Percentiles rank a stretch among this genome's conserved stretches.
Conservation (phyloP, 2,888 invertebrate genomes). For the Mechanitis mazaeus region DNA sequence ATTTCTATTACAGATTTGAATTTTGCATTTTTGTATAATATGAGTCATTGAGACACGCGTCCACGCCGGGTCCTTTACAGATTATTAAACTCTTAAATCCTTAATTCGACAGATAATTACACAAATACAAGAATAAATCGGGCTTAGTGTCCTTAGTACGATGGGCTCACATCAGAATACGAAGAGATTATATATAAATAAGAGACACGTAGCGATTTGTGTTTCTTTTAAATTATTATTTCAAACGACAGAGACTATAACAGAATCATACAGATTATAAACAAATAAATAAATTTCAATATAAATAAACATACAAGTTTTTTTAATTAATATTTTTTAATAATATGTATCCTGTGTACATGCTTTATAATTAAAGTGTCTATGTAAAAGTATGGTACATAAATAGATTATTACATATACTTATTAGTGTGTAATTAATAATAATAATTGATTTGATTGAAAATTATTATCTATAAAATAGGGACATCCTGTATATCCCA, state of each 20-base stretch:
- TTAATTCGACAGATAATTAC: constrained; percentile 67
- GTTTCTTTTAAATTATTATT: constrained; percentile 11
- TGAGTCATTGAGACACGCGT: constrained; percentile 21
- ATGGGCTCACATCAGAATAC: constrained; percentile 57
- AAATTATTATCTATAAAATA: neutral
- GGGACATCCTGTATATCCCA: constrained; percentile 9
- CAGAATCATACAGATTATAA: too few species aligned
- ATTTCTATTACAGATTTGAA: neutral
- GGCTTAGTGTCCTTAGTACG: constrained; percentile 67
- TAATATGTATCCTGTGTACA: too few species aligned
- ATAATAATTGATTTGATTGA: too few species aligned
- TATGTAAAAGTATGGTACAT: too few species aligned
- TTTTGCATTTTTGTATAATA: neutral
- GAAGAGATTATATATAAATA: constrained; percentile 52
- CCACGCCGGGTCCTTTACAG: constrained; percentile 43
- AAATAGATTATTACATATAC: too few species aligned
- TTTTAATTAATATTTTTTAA: too few species aligned
- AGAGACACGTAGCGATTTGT: constrained; percentile 44
- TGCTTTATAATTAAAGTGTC: too few species aligned
- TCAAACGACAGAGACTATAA: too few species aligned
- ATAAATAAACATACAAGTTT: too few species aligned
- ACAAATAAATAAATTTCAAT: too few species aligned
- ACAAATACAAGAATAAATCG: constrained; percentile 63
- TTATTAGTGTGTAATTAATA: too few species aligned
- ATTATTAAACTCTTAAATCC: constrained; percentile 59